Base-by-base conservation (phyloP, 1,140 invertebrate genomes). In the Drosophila varians region DNA sequence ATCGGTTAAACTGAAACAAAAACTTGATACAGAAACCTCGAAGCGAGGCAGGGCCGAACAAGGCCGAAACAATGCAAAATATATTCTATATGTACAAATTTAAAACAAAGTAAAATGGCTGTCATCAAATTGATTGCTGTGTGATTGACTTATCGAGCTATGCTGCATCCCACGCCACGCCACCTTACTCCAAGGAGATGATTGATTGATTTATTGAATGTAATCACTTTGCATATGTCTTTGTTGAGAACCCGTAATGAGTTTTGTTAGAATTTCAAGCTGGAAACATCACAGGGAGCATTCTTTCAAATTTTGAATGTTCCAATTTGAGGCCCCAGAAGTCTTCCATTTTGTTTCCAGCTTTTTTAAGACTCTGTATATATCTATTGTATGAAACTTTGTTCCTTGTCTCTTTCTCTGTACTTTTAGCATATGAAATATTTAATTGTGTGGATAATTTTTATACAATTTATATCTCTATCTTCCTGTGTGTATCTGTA, bases 171-270 rank as follows among this genome's bases (percentile, higher is more conserved):
- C 53, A 18, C 26, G n/a, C 18, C 14, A 28, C 34, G 21, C 21
- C 21, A 21, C 47, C 3, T 19, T 12, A 18, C 11, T 45, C 45
- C 55, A 42, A 28, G 31, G 31, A 31, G 66, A 68, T 74, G 57
- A 51, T 74, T 74, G 77, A 79, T 79, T 82, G 57, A 74, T 74
- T 79, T 73, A 68, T 72, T 69, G 56, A 72, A 60, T 69, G 57
- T 75, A 74, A 71, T 65, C 43, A 61, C 58, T 73, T 66, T 72
- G 66, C 76, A 75, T 68, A 72, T 49, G 62, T 52, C 52, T 56
- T 28, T 56, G 28, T 31, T 31, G 47, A 25, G 9, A 64, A 47
- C 53, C 49, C 38, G 53, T 64, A 73, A 78, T 76, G 42, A 84
- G 76, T 84, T 79, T 48, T 47, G 71, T 68, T 60, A 58, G 55